phyloP scores from a whole-genome alignment of 1,140 invertebrate species.

The Drosophila prosaltans region DNA sequence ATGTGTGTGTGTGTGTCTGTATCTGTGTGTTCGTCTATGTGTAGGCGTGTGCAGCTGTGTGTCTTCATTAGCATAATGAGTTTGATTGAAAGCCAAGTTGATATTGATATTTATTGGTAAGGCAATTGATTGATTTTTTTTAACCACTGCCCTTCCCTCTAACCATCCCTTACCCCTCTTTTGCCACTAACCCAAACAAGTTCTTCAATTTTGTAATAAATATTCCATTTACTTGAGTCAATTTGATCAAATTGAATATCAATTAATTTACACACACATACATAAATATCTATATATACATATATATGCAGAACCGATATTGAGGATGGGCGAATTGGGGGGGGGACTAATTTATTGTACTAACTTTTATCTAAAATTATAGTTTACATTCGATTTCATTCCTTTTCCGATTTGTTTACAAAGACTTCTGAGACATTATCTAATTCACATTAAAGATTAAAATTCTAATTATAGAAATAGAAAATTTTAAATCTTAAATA shows the following conservation, averaged over 20 bases:
- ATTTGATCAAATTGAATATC: background rate
- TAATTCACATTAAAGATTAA: too few relatives aligned
- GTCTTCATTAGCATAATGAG: slow-evolving; percentile 77
- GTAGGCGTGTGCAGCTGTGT: slow-evolving; percentile 68
- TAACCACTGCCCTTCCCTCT: background rate
- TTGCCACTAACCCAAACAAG: background rate
- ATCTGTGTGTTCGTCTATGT: slow-evolving; percentile 27
- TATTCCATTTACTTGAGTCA: background rate
- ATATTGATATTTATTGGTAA: slow-evolving; percentile 64
- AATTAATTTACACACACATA: background rate
- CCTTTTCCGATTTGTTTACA: too few relatives aligned
- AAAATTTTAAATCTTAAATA: too few relatives aligned
- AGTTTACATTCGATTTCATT: too few relatives aligned
- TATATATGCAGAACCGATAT: too few relatives aligned
- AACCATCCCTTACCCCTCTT: too few relatives aligned
- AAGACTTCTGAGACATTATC: too few relatives aligned
- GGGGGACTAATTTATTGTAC: too few relatives aligned
- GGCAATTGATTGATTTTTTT: slow-evolving; percentile 49
- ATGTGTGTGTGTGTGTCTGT: slow-evolving; percentile 4
- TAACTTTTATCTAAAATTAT: too few relatives aligned
- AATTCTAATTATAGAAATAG: too few relatives aligned
- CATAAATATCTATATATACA: too few relatives aligned
- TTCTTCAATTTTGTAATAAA: background rate
- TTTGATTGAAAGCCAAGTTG: slow-evolving; percentile 71
- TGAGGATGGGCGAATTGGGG: too few relatives aligned